Percentiles rank a stretch among this genome's conserved stretches.
Evolutionary conservation across 2,113 vertebrate species (phyloP).

Genomic region (Chunga burmeisteri): DNA sequence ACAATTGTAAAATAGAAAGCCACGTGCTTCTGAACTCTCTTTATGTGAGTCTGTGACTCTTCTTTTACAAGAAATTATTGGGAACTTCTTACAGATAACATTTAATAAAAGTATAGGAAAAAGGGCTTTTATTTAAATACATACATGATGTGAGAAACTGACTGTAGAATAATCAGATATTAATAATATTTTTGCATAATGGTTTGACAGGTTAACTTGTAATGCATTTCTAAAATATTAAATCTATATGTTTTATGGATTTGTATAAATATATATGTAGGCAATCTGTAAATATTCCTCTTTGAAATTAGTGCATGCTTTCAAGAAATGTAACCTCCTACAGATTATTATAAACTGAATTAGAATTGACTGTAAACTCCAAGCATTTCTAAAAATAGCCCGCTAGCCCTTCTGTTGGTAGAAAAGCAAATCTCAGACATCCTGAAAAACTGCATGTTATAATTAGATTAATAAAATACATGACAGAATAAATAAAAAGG

Average conservation of each 20-base stretch:
- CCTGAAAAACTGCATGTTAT: not conserved
- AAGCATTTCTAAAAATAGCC: not conserved
- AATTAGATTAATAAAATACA: not conserved
- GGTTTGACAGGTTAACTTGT: not conserved
- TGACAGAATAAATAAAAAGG: not conserved
- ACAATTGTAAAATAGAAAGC: not conserved
- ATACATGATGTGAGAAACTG: not conserved
- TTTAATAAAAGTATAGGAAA: not conserved
- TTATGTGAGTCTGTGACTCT: not conserved
- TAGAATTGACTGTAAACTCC: not conserved
- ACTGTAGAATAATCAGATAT: not conserved
- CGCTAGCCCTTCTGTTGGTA: not conserved
- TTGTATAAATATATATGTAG: not conserved
- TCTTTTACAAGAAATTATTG: not conserved
- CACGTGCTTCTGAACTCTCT: not conserved
- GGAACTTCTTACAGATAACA: not conserved
- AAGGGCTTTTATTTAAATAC: not conserved
- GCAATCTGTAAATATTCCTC: not conserved
- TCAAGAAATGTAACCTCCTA: not conserved
- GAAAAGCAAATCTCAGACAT: not conserved
- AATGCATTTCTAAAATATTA: not conserved
- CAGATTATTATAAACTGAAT: not conserved
- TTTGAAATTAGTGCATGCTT: not conserved
- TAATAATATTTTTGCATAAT: not conserved
- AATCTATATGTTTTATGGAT: not conserved